These are phyloP conservation scores for Drosophila ambigua DNA, from an alignment of 1,140 invertebrate species.

Conservation along the genomic window DNA sequence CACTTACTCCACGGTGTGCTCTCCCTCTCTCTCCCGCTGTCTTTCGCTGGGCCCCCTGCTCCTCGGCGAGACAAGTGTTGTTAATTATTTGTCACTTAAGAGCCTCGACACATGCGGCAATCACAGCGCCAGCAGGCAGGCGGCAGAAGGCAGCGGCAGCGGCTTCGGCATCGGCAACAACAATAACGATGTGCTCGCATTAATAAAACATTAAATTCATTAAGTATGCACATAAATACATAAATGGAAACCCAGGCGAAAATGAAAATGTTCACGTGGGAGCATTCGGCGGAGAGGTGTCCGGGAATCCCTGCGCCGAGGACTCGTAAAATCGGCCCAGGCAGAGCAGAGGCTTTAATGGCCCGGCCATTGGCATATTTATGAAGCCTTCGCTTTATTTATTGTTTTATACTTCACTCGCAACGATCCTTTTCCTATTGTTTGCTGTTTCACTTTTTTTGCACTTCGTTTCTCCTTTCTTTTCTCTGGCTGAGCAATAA, in stretches of 20 bases:
- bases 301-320: conserved; percentile 17
- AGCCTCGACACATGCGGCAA: conserved; percentile 63
- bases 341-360: conserved; percentile 54
- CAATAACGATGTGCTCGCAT: conserved; percentile 59
- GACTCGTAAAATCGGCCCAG: conserved; percentile 40
- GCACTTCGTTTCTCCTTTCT: conserved; percentile 6
- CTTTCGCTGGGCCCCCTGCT: conserved; percentile 2
- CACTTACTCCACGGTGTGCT: conserved; percentile 3
- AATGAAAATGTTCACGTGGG: conserved; percentile 47
- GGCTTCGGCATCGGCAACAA: conserved; percentile 11
- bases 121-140: conserved; percentile 21
- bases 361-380: conserved; percentile 72
- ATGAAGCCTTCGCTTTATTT: conserved; percentile 64
- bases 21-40: conserved; percentile 6
- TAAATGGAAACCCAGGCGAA: conserved; percentile 56
- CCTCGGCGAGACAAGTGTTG: conserved; percentile 67
- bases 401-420: conserved; percentile 62
- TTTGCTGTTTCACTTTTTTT: conserved; percentile 29
- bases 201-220: conserved; percentile 79
- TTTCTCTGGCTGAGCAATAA: conserved; percentile 36
- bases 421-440: conserved; percentile 44
- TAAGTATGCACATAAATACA: conserved; percentile 78
- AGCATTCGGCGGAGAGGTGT: background rate
- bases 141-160: background rate
- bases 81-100: conserved; percentile 81